These are phyloP conservation scores for Borostomias antarcticus DNA, from an alignment of 2,797 vertebrate genomes.

Conservation along the genomic window DNA sequence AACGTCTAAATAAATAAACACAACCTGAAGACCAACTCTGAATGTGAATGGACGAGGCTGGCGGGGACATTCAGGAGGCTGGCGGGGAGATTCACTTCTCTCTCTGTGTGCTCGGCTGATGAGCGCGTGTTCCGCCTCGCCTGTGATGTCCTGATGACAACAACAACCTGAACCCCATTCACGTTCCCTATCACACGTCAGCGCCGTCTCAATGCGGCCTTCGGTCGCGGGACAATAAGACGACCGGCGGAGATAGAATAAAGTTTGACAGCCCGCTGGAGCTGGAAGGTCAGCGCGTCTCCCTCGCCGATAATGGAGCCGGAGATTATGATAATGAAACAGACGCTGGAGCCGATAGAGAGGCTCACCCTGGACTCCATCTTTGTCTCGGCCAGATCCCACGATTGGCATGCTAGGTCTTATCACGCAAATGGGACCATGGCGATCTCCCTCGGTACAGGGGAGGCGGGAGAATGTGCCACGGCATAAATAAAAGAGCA, in stretches of 20 bases:
- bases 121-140: constrained; percentile 38
- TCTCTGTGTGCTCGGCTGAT: constrained; percentile 36
- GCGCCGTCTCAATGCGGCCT: constrained; percentile 41
- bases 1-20: constrained; percentile 1
- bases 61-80: constrained; percentile 9
- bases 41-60: constrained; percentile 37
- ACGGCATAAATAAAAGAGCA: constrained; percentile 51
- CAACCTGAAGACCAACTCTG: constrained; percentile 27
- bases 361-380: constrained; percentile 74
- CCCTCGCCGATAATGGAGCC: constrained; percentile 64
- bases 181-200: constrained; percentile 45
- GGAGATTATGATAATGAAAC: constrained; percentile 79
- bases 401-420: constrained; percentile 67
- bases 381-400: constrained; percentile 73
- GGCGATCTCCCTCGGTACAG: constrained; percentile 39
- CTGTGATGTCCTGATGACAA: constrained; percentile 40
- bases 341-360: constrained; percentile 71
- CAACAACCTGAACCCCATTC: constrained; percentile 54
- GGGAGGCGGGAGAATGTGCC: constrained; percentile 46
- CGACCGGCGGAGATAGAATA: constrained; percentile 58
- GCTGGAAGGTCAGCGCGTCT: constrained; percentile 64
- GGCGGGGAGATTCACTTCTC: constrained; percentile 9
- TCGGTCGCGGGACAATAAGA: constrained; percentile 53
- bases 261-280: constrained; percentile 71
- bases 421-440: constrained; percentile 62